Base-by-base conservation (phyloP, 2,797 vertebrate species). In the Petrocephalus sullivani region DNA sequence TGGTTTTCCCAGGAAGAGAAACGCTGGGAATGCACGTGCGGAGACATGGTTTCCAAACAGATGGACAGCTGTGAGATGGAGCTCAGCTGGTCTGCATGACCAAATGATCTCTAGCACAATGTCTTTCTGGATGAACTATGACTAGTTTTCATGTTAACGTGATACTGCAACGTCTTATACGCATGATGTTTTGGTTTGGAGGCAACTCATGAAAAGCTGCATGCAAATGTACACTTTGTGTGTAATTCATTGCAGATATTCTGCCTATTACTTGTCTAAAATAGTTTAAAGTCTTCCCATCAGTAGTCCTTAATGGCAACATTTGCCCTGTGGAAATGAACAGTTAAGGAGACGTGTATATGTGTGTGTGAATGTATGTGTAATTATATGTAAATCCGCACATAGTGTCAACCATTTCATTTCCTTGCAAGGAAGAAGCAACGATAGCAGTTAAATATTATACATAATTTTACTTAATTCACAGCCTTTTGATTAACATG, bases 81-180 rank as follows among this genome's bases (percentile, higher is more conserved):
- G 89, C 90, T 91, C 93, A 92, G 92, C 90, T 93, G 89, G 89
- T 89, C 90, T 86, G 87, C 71, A 86, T 93, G 91, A 91, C 89
- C 91, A 92, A 93, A 91, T 92, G 90, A 94, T 92, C 88, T 67
- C 58, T n/a, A 89, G 90, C 37, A 88, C 90, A 19, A 33, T 78
- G 7, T 61, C 71, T 8, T 12, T 33, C 71, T 78, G 71, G 23
- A 23, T 78, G 6, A 51, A 51, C 49, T 51, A 7, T 51, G 49
- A 6, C 49, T 51, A 51, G 49, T 71, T 71, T 33, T 71, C 33
- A 37, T 71, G 28, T 6, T 71, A 71, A 12, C 4, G 37, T 71
- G 33, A 23, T 84, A n/a, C 53, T 56, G n/a, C 46, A 53, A 84
- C 82, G 12, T 84, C 53, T 56, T 23, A 84, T 56, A 84, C 1